Percentiles rank a stretch among this genome's conserved stretches.
Conservation (phyloP, 2,888 invertebrate genomes). For the Pachymerium ferrugineum region DNA sequence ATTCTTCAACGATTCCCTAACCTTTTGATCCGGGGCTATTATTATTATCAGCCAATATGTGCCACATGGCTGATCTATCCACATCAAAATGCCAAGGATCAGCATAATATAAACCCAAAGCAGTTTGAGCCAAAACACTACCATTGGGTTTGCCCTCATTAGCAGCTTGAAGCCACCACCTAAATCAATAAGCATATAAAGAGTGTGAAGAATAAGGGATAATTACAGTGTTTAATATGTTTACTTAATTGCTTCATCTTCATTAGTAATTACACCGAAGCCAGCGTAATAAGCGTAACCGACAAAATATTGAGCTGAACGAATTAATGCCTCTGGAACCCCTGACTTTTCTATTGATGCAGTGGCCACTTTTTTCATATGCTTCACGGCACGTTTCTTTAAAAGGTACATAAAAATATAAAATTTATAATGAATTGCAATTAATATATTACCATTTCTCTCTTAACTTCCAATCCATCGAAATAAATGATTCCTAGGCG, state of each 20-base stretch:
- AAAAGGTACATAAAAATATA: not conserved
- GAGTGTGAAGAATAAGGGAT: too few species aligned
- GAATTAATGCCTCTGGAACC: not conserved
- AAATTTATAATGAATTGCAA: not conserved
- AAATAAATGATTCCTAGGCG: constrained; percentile 26
- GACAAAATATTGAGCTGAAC: constrained; percentile 16
- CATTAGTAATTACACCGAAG: not conserved
- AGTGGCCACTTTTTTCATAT: not conserved
- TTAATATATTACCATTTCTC: not conserved
- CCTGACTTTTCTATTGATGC: not conserved
- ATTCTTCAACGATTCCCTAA: not conserved
- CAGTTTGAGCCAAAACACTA: constrained; percentile 11
- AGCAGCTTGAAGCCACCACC: constrained; percentile 16
- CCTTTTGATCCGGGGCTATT: not conserved
- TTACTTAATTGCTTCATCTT: constrained; percentile 27
- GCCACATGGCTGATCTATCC: not conserved
- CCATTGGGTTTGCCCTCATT: not conserved
- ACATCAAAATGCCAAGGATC: constrained; percentile 27
- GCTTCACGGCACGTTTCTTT: constrained; percentile 17
- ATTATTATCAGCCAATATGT: not conserved
- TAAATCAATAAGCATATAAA: not conserved
- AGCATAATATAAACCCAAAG: not conserved
- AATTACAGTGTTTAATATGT: not conserved
- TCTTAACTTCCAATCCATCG: constrained; percentile 23
- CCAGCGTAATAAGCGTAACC: constrained; percentile 15